These are phyloP conservation scores for Hippocampus abdominalis DNA, from an alignment of 2,113 vertebrate species.

Conservation along the genomic window DNA sequence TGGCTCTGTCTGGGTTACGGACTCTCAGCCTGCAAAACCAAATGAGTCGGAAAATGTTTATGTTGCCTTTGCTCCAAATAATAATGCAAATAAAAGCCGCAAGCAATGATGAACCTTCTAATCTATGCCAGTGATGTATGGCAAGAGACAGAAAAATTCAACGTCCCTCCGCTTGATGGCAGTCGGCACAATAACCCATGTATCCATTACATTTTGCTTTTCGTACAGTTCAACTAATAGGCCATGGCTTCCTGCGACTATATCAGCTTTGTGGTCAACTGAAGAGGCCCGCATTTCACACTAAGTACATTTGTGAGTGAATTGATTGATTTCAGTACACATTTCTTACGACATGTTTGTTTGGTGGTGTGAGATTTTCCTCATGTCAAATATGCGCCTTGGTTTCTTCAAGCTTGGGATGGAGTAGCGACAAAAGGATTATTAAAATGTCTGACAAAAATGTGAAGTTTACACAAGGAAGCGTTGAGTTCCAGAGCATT, in stretches of 20 bases:
- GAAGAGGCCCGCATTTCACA: no score
- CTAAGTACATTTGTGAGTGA: no score
- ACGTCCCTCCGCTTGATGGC: neutral
- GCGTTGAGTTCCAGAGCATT: neutral
- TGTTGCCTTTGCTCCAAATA: neutral
- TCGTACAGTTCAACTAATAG: neutral
- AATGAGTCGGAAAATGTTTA: slow-evolving; percentile 9
- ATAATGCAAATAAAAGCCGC: neutral
- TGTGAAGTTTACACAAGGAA: neutral
- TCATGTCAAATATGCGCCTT: neutral
- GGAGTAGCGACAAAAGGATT: neutral
- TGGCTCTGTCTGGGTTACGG: slow-evolving; percentile 53
- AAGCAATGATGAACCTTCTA: neutral
- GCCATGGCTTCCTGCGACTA: no score
- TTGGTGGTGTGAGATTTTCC: neutral
- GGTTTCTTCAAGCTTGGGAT: neutral
- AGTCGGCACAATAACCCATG: neutral
- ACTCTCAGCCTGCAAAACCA: slow-evolving; percentile 29
- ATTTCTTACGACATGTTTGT: no score
- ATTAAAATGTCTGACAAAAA: neutral
- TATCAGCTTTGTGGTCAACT: no score
- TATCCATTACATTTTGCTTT: neutral
- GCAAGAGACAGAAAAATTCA: neutral
- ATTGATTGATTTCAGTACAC: no score
- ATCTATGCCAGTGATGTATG: neutral